Evolutionary conservation across 2,888 invertebrate species (phyloP).

Genomic region (Tricholauxania praeusta): DNA sequence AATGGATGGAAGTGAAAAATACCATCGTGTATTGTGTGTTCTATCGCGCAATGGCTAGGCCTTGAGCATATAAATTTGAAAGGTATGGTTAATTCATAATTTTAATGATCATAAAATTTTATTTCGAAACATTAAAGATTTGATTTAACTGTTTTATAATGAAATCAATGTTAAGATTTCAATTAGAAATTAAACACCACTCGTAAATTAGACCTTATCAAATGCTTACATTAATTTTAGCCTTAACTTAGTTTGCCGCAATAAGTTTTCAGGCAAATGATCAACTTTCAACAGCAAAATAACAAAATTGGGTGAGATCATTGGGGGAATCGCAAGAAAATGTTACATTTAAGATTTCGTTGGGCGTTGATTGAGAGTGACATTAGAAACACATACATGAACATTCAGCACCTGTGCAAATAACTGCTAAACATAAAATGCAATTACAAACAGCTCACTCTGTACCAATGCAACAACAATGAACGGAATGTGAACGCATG

Average conservation of each 20-base stretch:
- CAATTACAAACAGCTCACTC: not conserved
- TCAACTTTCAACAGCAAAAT: not conserved
- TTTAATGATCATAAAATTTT: too few species aligned
- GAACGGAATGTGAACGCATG: not conserved
- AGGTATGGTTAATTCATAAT: too few species aligned
- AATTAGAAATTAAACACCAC: too few species aligned
- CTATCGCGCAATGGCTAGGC: too few species aligned
- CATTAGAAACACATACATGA: not conserved
- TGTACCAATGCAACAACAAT: constrained; percentile 4
- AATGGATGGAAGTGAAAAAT: too few species aligned
- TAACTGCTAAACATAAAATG: constrained; percentile 2
- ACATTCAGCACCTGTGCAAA: constrained; percentile 21
- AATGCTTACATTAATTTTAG: too few species aligned
- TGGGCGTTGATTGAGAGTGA: not conserved
- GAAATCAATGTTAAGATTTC: too few species aligned
- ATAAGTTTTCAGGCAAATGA: constrained; percentile 6
- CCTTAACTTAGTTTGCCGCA: not conserved
- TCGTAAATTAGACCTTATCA: too few species aligned
- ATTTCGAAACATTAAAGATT: too few species aligned
- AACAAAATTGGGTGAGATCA: not conserved
- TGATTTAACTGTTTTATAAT: too few species aligned
- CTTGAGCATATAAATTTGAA: too few species aligned
- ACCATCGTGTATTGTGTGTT: too few species aligned
- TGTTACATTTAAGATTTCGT: constrained; percentile 10
- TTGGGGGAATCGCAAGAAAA: not conserved